Base-by-base conservation (phyloP, 1,140 invertebrate species). In the Bombus pyrosoma region DNA sequence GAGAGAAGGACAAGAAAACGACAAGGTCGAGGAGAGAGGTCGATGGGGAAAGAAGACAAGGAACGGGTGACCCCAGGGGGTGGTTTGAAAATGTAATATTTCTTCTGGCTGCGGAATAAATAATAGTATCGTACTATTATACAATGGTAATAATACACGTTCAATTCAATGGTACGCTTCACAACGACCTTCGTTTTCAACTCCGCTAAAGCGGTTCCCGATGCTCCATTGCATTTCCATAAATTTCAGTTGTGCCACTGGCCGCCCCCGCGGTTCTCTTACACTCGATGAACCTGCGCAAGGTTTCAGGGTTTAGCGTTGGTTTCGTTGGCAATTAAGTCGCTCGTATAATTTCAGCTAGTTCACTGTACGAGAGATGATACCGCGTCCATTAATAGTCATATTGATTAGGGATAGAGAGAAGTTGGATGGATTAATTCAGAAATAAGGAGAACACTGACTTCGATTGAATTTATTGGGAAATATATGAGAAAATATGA, bases 11-110 rank as follows among this genome's bases (percentile, higher is more conserved):
- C 34, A 41, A 86, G 64, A 47, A 74, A 64, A 28, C 13, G 71
- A n/a, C n/a, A n/a, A n/a, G n/a, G 59, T n/a, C 25, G 43, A 18
- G 32, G 69, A 8, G 41, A 22, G n/a, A 43, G 68, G 39, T 22
- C 15, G 81, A 47, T 53, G 82, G 85, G 87, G 75, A 85, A 84
- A 28, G 79, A 83, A 73, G 85, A 84, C 57, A 62, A 62, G 76
- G 41, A 79, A 59, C 32, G 71, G 74, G 74, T 72, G 66, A 34
- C 12, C 22, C 68, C 28, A 28, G 3, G 57, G 77, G 87, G 86
- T 83, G 79, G 87, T 91, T 92, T 81, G 90, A 93, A 93, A 95
- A 93, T 93, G 93, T 93, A 93, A 94, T 94, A 94, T 94, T 94
- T 94, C 92, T 93, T 91, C 85, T 76, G 68, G 78, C 43, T 86